phyloP scores from a whole-genome alignment of 2,888 invertebrate genomes.

The Oscheius sp. region DNA sequence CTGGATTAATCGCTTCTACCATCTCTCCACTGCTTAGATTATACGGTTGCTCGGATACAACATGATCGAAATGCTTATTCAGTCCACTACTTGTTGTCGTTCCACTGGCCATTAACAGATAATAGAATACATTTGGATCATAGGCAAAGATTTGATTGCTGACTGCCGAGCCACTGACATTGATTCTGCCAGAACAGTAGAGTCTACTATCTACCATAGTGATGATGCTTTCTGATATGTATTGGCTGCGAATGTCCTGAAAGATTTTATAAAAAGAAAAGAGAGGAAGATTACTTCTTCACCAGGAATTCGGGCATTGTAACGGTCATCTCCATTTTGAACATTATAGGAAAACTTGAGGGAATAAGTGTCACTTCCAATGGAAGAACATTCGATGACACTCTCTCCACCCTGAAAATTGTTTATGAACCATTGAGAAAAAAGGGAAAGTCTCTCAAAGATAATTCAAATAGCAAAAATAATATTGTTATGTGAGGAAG shows the following conservation, averaged over 20 bases:
- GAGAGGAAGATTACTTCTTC: not conserved
- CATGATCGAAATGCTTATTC: constrained; percentile 18
- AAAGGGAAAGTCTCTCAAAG: too few species aligned
- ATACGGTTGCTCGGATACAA: constrained; percentile 9
- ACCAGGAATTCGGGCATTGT: constrained; percentile 1
- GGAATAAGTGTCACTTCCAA: constrained; percentile 33
- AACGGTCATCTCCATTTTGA: not conserved
- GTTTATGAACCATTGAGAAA: too few species aligned
- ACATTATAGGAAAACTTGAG: constrained; percentile 46
- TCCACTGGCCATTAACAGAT: constrained; percentile 29
- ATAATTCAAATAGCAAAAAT: too few species aligned
- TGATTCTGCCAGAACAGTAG: constrained; percentile 12
- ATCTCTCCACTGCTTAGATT: constrained; percentile 1
- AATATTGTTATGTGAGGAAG: too few species aligned
- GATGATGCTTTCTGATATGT: not conserved
- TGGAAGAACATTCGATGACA: constrained; percentile 48
- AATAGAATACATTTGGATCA: constrained; percentile 11
- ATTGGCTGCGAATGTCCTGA: not conserved
- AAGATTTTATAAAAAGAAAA: not conserved
- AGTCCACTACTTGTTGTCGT: not conserved
- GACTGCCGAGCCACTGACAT: not conserved
- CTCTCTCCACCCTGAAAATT: constrained; percentile 29
- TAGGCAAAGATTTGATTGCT: constrained; percentile 5
- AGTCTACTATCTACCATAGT: constrained; percentile 6
- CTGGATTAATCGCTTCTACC: not conserved